Conservation (phyloP, 2,113 vertebrate genomes). For the Chitala chitala region DNA sequence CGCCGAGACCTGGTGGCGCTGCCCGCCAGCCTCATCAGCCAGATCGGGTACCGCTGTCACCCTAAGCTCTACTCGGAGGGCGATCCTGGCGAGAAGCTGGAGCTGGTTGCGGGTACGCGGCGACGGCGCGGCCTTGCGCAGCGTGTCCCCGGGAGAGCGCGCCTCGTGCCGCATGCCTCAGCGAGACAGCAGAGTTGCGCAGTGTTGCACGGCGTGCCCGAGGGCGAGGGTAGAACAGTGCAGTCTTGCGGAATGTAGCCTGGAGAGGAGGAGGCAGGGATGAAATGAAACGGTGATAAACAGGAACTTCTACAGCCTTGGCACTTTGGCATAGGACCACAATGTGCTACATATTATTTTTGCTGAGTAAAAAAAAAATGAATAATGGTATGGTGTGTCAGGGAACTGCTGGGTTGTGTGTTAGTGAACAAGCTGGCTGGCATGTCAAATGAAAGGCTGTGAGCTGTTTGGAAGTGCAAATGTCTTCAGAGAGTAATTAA, state of each 20-base stretch:
- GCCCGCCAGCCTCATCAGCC: slow-evolving; percentile 90
- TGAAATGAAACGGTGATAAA: neutral
- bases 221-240: neutral
- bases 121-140: slow-evolving; percentile 26
- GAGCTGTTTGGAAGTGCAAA: no score
- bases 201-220: neutral
- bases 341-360: no score
- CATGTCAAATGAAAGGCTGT: no score
- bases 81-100: slow-evolving; percentile 92
- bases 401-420: no score
- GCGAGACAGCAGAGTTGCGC: neutral
- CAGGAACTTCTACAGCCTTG: neutral
- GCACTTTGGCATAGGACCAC: neutral
- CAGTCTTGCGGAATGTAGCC: neutral
- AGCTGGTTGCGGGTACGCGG: slow-evolving; percentile 85
- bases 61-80: slow-evolving; percentile 94
- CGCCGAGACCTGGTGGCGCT: slow-evolving; percentile 88
- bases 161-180: no score
- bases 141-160: neutral
- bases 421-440: no score
- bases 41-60: slow-evolving; percentile 95
- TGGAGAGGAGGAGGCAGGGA: neutral
- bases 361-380: no score
- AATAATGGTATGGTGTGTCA: no score
- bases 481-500: no score